These are phyloP conservation scores for Sycophila texana DNA, from an alignment of 2,888 invertebrate genomes.

Conservation along the genomic window DNA sequence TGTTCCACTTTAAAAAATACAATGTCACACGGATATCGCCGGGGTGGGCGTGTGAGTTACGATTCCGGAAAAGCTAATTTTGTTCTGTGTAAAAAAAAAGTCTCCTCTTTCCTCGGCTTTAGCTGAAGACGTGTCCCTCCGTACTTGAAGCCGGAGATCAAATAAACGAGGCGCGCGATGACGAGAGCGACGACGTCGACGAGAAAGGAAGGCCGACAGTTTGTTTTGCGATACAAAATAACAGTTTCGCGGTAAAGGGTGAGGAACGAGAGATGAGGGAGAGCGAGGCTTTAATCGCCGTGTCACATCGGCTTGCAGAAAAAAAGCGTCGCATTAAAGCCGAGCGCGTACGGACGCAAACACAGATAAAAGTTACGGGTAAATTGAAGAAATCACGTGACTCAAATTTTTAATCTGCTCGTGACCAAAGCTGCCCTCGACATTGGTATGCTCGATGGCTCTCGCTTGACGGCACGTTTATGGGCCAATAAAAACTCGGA, in stretches of 20 bases:
- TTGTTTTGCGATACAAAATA: constrained; percentile 46
- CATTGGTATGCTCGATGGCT: too few relatives aligned
- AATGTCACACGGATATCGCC: constrained; percentile 15
- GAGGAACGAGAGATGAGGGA: not conserved
- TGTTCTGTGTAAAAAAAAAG: constrained; percentile 34
- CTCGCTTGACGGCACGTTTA: too few relatives aligned
- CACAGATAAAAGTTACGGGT: not conserved
- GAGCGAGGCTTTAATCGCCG: constrained; percentile 10
- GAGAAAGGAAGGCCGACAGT: constrained; percentile 29
- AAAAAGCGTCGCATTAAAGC: not conserved
- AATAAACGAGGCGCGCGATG: constrained; percentile 9
- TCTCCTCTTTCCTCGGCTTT: not conserved
- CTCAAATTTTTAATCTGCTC: constrained; percentile 41
- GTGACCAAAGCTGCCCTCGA: not conserved
- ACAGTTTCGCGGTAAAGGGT: constrained; percentile 23
- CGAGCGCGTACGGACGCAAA: not conserved
- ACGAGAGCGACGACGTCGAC: not conserved
- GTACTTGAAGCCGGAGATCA: constrained; percentile 17
- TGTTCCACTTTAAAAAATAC: not conserved
- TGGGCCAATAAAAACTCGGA: too few relatives aligned
- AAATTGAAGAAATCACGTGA: constrained; percentile 29
- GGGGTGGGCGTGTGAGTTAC: not conserved
- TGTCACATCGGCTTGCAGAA: constrained; percentile 16
- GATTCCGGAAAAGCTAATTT: constrained; percentile 30
- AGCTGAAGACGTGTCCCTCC: not conserved